Percentiles rank a stretch among this genome's conserved stretches.
phyloP scores from a whole-genome alignment of 92 coral and sea anemone species.

The Chrysogorgia sp. region DNA sequence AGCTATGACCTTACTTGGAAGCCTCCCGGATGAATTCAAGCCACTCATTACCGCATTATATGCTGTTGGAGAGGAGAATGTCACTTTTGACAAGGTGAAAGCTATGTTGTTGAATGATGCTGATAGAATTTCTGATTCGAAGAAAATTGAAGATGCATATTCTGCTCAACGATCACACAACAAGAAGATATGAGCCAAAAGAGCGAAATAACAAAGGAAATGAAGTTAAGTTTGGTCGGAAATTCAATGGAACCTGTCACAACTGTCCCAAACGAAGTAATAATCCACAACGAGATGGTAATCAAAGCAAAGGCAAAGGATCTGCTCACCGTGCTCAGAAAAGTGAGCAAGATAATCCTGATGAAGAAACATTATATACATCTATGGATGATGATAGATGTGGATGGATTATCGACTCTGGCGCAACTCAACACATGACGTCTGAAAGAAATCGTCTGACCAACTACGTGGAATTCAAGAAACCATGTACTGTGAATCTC shows the following conservation, averaged over 20 bases:
- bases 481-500: not conserved
- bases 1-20: slow-evolving; percentile 10
- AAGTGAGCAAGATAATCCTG: slow-evolving; percentile 1
- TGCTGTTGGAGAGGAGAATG: slow-evolving; percentile 24
- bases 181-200: slow-evolving; percentile 1
- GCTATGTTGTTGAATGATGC: slow-evolving; percentile 27
- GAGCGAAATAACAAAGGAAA: not conserved
- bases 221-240: slow-evolving; percentile 6
- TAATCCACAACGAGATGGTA: slow-evolving; percentile 28
- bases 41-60: slow-evolving; percentile 14
- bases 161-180: slow-evolving; percentile 9
- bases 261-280: slow-evolving; percentile 36
- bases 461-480: slow-evolving; percentile 17
- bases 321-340: not conserved
- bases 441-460: slow-evolving; percentile 9
- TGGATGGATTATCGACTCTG: slow-evolving; percentile 22
- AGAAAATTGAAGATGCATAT: slow-evolving; percentile 15
- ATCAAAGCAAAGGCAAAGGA: slow-evolving; percentile 27
- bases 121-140: slow-evolving; percentile 15
- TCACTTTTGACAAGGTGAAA: slow-evolving; percentile 26
- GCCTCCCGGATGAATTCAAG: not conserved
- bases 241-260: slow-evolving; percentile 44
- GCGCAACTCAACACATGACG: slow-evolving; percentile 20
- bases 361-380: not conserved
- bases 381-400: slow-evolving; percentile 8